Evolutionary conservation across 2,113 vertebrate genomes (phyloP), one percentile per base, ranked within the genome.

Genomic region (Notarius quadriscutis): DNA sequence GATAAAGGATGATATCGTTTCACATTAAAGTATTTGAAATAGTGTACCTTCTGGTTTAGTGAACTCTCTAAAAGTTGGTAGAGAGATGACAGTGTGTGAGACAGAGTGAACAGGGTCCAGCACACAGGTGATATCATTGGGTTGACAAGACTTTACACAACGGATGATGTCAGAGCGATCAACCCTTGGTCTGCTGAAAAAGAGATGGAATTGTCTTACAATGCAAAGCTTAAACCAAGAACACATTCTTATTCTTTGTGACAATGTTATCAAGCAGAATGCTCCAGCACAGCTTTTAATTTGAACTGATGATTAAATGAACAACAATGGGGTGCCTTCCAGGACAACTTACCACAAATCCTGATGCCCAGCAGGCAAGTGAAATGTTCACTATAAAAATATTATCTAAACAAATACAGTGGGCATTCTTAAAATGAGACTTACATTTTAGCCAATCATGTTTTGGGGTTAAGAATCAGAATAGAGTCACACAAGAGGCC

Each of bases 31-130:
- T 62, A 48, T 17, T 74, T 81, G 48, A 87, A 22, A 65, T 15
- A 10, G 15, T 88, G 91, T 95, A 99, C 98, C 98, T 94, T 99
- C 97, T 25, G 97, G 96, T 82, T 85, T 95, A 78, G 85, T 93
- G 92, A 99, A 97, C 85, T 99, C 98, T 62, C 97, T 96, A 95
- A 97, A 98, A 2, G 97, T 99, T 85, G 98, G 97, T 90, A 99
- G 93, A 0, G 98, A 98, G 93, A 99, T 95, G 89, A 97, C 97
- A 0, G 97, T 99, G 93, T 99, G 96, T 84, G 98, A 98, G 89
- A 98, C 87, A 0, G 98, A 97, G 89, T 97, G 96, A 17, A 96
- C 95, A 0, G 96, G 96, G 92, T 98, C 96, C 92, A 96, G 85
- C 57, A 96, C 80, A 25, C 98, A 99, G 90, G 88, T 93, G 62